Percentiles rank a stretch among this genome's conserved stretches.
phyloP scores from a whole-genome alignment of 2,113 vertebrate genomes.

The Bos indicus region DNA sequence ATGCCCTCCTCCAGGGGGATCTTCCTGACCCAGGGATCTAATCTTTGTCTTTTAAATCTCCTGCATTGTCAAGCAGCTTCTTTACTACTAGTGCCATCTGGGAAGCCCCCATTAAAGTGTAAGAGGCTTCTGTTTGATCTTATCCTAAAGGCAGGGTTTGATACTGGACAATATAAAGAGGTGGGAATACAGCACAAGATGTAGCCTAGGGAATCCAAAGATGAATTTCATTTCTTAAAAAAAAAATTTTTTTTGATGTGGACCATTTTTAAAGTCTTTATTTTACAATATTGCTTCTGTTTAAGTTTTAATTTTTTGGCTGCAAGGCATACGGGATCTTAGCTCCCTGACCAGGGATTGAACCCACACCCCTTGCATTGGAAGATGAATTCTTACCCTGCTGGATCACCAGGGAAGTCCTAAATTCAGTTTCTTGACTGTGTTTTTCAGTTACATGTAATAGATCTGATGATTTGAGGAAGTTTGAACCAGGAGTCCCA shows the following conservation, averaged over 20 bases:
- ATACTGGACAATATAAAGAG: not conserved
- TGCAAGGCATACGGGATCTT: not conserved
- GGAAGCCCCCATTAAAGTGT: not conserved
- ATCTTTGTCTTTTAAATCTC: not conserved
- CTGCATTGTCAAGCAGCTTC: not conserved
- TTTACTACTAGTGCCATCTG: not conserved
- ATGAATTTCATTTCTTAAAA: not conserved
- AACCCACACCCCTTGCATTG: not conserved
- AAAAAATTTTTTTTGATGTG: not conserved
- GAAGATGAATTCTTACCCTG: not conserved
- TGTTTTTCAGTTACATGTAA: not conserved
- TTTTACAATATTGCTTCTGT: not conserved
- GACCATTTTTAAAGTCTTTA: not conserved
- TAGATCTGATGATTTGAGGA: not conserved
- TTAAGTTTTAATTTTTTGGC: not conserved
- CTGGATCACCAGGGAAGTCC: not conserved
- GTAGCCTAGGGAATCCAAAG: not conserved
- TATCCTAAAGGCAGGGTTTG: not conserved
- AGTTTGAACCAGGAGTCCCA: not conserved
- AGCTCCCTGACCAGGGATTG: not conserved
- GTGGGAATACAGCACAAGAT: not conserved
- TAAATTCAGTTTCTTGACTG: not conserved
- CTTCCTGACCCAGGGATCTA: not conserved
- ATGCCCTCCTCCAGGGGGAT: not conserved
- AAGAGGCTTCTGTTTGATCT: not conserved